A percentile compares a stretch with the other conserved stretches of the same genome.
phyloP scores from a whole-genome alignment of 2,888 invertebrate species.

The Lysandra bellargus region DNA sequence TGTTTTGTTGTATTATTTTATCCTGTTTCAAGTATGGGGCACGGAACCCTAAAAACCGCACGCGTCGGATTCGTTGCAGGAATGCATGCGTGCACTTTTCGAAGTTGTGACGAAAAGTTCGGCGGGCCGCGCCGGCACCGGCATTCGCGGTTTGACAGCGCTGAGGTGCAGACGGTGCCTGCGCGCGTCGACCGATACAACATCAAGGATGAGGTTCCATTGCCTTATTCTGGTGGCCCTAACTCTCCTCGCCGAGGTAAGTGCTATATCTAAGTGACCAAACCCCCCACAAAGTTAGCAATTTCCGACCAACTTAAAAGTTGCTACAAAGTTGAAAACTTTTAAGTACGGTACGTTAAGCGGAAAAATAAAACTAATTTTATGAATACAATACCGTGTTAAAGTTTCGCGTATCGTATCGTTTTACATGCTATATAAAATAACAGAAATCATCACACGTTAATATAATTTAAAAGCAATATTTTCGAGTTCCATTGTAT shows the following conservation, averaged over 20 bases:
- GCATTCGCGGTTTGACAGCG: slow-evolving; percentile 69
- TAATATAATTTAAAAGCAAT: slow-evolving; percentile 16
- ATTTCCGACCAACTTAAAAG: slow-evolving; percentile 35
- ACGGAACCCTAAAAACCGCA: slow-evolving; percentile 44
- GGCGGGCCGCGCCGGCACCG: slow-evolving; percentile 40
- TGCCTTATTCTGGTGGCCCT: slow-evolving; percentile 44
- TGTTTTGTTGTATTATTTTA: no score
- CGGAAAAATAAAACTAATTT: slow-evolving; percentile 21
- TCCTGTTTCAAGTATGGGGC: background rate
- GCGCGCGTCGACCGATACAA: slow-evolving; percentile 53
- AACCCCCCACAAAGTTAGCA: slow-evolving; percentile 32
- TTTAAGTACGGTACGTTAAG: slow-evolving; percentile 34
- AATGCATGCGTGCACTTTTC: slow-evolving; percentile 45
- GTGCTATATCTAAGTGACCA: slow-evolving; percentile 34
- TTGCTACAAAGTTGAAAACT: slow-evolving; percentile 37
- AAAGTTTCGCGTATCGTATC: background rate
- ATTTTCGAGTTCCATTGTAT: slow-evolving; percentile 8
- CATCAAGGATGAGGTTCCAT: slow-evolving; percentile 64
- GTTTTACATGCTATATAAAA: background rate
- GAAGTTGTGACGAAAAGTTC: slow-evolving; percentile 48
- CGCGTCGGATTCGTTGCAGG: slow-evolving; percentile 49
- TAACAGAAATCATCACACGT: slow-evolving; percentile 1
- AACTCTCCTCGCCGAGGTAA: slow-evolving; percentile 48
- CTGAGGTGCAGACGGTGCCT: slow-evolving; percentile 65
- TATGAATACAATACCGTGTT: background rate